Evolutionary conservation across 2,888 invertebrate genomes (phyloP).

Genomic region (Thalpophila matura): DNA sequence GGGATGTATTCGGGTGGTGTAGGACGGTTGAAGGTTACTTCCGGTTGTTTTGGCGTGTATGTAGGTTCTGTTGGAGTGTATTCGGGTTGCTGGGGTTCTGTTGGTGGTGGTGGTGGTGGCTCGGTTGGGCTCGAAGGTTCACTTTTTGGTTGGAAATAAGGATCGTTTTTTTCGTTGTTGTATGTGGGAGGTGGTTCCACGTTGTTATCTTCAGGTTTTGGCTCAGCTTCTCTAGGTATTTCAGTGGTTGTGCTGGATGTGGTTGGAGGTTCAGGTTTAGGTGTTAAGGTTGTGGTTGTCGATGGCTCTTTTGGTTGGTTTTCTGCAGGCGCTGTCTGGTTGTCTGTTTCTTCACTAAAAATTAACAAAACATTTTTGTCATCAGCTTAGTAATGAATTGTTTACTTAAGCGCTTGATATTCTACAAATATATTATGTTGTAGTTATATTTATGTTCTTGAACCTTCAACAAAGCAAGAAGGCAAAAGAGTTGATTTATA

Average conservation of each 20-base stretch:
- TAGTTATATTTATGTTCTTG: no score
- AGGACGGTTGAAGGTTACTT: constrained; percentile 50
- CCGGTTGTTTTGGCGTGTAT: constrained; percentile 27
- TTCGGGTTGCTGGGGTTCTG: constrained; percentile 18
- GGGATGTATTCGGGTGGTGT: constrained; percentile 53
- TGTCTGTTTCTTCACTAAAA: constrained; percentile 76
- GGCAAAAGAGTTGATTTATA: no score
- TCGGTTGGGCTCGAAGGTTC: not conserved
- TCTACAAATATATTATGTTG: no score
- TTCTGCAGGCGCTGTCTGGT: constrained; percentile 40
- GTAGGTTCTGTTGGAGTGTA: constrained; percentile 33
- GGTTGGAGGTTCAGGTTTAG: constrained; percentile 57
- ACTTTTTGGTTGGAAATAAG: constrained; percentile 11
- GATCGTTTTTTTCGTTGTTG: constrained; percentile 1
- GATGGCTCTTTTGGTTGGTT: constrained; percentile 39
- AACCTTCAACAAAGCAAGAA: no score
- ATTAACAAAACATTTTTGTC: not conserved
- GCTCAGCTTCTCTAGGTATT: constrained; percentile 34
- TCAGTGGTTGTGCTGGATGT: constrained; percentile 40
- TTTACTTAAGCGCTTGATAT: no score
- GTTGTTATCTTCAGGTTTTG: constrained; percentile 44
- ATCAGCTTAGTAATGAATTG: no score
- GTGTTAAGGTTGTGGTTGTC: constrained; percentile 54
- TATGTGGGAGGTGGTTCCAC: constrained; percentile 29
- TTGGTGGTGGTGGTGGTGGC: constrained; percentile 21